Evolutionary conservation across 1,140 invertebrate genomes (phyloP).

Genomic region (Caenorhabditis brenneri): DNA sequence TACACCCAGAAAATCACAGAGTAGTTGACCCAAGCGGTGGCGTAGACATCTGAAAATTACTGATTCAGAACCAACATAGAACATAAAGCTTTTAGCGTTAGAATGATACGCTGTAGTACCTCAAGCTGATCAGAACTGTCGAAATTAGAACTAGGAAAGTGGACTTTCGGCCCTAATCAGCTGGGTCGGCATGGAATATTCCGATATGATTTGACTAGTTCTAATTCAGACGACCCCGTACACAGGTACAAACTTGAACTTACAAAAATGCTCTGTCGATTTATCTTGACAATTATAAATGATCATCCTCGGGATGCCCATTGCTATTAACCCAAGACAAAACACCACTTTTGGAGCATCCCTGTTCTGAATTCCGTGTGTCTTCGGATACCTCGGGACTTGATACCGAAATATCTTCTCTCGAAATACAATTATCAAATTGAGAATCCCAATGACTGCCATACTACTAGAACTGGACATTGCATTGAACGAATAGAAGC

Average conservation of each 20-base stretch:
- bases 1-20: background rate
- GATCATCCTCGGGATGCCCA: background rate
- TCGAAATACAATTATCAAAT: background rate
- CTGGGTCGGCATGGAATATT: no score
- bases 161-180: no score
- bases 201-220: no score
- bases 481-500: background rate
- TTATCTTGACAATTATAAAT: background rate
- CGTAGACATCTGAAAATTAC: background rate
- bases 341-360: background rate
- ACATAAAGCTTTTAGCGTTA: no score
- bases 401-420: background rate
- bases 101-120: no score
- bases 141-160: no score
- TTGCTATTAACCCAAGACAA: background rate
- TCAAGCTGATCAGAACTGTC: no score
- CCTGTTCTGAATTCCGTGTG: background rate
- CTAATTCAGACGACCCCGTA: no score
- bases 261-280: background rate
- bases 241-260: background rate
- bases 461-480: background rate
- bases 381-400: background rate
- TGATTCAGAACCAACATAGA: no score
- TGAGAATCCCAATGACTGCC: background rate
- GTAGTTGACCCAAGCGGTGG: background rate